A percentile compares a stretch with the other conserved stretches of the same genome.
Conservation (phyloP, 1,140 invertebrate genomes). For the Drosophila eugracilis region DNA sequence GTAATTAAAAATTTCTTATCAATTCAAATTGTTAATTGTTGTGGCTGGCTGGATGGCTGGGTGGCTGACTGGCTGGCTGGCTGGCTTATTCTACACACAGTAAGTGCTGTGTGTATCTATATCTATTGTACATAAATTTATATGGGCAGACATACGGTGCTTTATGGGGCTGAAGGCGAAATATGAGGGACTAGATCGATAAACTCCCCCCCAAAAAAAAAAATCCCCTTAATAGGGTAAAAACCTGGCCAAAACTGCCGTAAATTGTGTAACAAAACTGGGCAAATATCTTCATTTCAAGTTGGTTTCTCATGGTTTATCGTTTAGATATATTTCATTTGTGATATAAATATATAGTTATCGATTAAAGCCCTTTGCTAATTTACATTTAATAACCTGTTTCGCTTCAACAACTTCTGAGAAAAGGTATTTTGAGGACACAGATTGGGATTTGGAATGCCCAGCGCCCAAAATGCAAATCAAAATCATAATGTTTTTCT, state of each 20-base stretch:
- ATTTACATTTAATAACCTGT: neutral
- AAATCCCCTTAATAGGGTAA: constrained; percentile 10
- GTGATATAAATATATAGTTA: neutral
- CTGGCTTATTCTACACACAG: constrained; percentile 18
- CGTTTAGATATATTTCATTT: no score
- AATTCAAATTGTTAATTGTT: constrained; percentile 80
- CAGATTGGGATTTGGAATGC: constrained; percentile 7
- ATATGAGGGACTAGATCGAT: constrained; percentile 35
- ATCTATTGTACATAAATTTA: constrained; percentile 36
- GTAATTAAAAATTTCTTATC: constrained; percentile 72
- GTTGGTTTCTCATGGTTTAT: no score
- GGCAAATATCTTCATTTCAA: no score
- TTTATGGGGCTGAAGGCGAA: constrained; percentile 8
- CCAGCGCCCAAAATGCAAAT: constrained; percentile 15
- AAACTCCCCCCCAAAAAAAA: constrained; percentile 20
- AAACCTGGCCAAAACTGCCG: no score
- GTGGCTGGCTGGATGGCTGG: no score
- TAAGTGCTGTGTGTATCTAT: constrained; percentile 25
- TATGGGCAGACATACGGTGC: constrained; percentile 25
- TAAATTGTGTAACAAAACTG: no score
- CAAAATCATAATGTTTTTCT: constrained; percentile 18
- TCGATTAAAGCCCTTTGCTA: neutral
- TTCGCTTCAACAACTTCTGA: no score
- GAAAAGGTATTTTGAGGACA: no score
- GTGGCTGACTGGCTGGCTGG: no score